A percentile compares a stretch with the other conserved stretches of the same genome.
These are phyloP conservation scores for Apeltes quadracus DNA, from an alignment of 2,113 vertebrate species.

Conservation along the genomic window DNA sequence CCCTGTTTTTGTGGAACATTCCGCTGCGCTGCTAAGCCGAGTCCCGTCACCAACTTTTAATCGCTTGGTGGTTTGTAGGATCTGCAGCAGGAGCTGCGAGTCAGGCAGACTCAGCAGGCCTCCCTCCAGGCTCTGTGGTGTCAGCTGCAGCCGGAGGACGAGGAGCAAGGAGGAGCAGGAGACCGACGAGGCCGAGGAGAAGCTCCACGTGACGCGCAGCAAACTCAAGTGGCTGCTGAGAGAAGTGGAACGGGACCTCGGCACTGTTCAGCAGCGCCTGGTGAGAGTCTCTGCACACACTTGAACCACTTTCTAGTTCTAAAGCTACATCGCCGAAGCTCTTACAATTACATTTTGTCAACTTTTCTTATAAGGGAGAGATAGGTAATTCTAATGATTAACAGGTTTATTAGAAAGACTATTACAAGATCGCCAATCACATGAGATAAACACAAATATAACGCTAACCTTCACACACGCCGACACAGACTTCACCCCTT, in stretches of 20 bases:
- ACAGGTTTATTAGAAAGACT: too few relatives aligned
- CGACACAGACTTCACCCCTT: not conserved
- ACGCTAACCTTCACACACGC: too few relatives aligned
- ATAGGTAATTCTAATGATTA: not conserved
- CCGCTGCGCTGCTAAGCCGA: not conserved
- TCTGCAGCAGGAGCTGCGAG: conserved; percentile 85
- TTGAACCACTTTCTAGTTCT: not conserved
- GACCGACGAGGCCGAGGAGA: conserved; percentile 85
- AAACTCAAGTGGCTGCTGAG: conserved; percentile 84
- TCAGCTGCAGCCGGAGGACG: conserved; percentile 81
- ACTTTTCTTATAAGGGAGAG: not conserved
- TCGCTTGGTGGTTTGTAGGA: conserved; percentile 71
- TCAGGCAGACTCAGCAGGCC: conserved; percentile 78
- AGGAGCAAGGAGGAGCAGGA: conserved; percentile 77
- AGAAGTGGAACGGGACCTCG: conserved; percentile 84
- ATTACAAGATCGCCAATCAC: too few relatives aligned
- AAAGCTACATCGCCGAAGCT: not conserved
- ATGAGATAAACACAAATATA: too few relatives aligned
- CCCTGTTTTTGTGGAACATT: rapidly evolving
- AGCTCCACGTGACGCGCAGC: conserved; percentile 85
- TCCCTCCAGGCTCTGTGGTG: conserved; percentile 86
- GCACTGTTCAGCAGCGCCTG: conserved; percentile 78
- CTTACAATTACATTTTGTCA: not conserved
- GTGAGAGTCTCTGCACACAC: conserved; percentile 66
- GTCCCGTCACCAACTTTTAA: not conserved